Base-by-base conservation (phyloP, 2,888 invertebrate species). In the Mythimna vitellina region DNA sequence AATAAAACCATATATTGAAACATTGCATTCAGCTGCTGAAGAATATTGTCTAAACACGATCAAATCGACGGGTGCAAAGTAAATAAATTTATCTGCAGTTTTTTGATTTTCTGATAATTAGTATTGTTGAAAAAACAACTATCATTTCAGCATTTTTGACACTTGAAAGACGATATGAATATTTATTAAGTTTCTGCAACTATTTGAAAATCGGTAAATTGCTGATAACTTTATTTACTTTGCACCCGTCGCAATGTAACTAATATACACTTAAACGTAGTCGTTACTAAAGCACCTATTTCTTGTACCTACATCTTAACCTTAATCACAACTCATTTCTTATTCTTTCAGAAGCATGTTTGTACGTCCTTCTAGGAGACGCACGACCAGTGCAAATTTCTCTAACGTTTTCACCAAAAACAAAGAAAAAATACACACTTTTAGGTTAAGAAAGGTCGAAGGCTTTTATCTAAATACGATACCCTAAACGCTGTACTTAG, bases 401-500 rank as follows among this genome's bases (percentile, higher is more conserved):
- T 54, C 38, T 61, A 68, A 70, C 66, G 60, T 76, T 79, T 72
- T 72, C 38, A 72, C 51, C 42, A 70, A 70, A 53, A 73, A 70
- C n/a, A 61, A 63, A 49, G 56, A 49, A 70, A 75, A 73, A 65
- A 65, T n/a, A 73, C 62, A 71, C 53, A 63, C 51, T 51, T 76
- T 70, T 56, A 70, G 67, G 71, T 68, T 57, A 70, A 25, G 71
- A 65, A 72, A 73, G 35, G 62, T 68, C 29, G 56, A 61, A 82
- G 38, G 75, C 78, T 83, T 83, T 80, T 84, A 83, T 84, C 71
- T 67, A 77, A 84, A 80, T 70, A 80, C 63, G 65, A 75, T 57
- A 74, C 51, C 68, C 61, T 72, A 70, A 79, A 73, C 53, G 69
- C 46, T 70, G 61, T 65, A 73, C 57, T 62, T 42, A 62, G 69